phyloP scores from a whole-genome alignment of 2,888 invertebrate species.

The Himalopsyche kuldschensis region DNA sequence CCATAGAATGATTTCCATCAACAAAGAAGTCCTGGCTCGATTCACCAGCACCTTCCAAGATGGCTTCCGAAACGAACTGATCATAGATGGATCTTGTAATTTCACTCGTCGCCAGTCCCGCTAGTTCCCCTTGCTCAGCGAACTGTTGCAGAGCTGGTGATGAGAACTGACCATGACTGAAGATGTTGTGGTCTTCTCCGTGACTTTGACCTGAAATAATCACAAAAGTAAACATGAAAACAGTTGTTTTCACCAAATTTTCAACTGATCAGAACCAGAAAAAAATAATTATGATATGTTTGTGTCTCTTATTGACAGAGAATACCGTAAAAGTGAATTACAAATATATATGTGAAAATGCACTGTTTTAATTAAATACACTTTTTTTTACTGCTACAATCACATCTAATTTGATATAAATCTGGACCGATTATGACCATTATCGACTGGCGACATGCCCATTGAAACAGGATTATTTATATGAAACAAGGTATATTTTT shows the following conservation, averaged over 20 bases:
- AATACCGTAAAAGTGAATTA: no score
- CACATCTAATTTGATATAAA: no score
- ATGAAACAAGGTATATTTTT: no score
- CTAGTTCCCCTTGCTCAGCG: slow-evolving; percentile 78
- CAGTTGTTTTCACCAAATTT: background rate
- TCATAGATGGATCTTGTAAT: slow-evolving; percentile 74
- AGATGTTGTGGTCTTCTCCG: slow-evolving; percentile 75
- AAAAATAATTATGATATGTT: no score
- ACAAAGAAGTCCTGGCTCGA: slow-evolving; percentile 83
- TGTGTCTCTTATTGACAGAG: no score
- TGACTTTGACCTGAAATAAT: slow-evolving; percentile 80
- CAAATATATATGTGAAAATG: no score
- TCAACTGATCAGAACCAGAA: no score
- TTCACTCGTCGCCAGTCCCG: slow-evolving; percentile 43
- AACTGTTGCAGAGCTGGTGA: slow-evolving; percentile 77
- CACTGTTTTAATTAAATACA: no score
- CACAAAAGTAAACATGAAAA: background rate
- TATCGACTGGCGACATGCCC: no score
- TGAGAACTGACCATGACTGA: slow-evolving; percentile 74
- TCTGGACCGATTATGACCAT: no score
- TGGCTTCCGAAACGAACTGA: slow-evolving; percentile 79
- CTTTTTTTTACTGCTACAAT: no score
- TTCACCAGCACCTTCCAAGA: slow-evolving; percentile 69
- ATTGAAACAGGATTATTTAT: no score
- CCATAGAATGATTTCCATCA: slow-evolving; percentile 83